A percentile compares a stretch with the other conserved stretches of the same genome.
Evolutionary conservation across 2,113 vertebrate species (phyloP).

Genomic region (Perca schrenkii): DNA sequence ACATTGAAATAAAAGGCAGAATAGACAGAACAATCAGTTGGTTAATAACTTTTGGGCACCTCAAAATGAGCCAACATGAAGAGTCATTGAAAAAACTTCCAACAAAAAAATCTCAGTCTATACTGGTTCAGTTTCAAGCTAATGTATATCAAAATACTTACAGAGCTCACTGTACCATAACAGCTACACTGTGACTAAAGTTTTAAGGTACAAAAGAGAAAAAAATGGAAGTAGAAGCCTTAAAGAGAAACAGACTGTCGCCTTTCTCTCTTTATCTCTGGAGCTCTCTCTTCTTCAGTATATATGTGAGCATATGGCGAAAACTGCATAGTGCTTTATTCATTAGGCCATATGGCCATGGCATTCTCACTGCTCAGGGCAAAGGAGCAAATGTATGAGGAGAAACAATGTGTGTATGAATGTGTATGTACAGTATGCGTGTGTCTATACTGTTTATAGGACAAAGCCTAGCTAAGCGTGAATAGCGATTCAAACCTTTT

Average conservation of each 20-base stretch:
- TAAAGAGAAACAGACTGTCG: slow-evolving; percentile 8
- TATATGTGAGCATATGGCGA: slow-evolving; percentile 76
- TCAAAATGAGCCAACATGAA: slow-evolving; percentile 12
- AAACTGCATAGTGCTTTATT: slow-evolving; percentile 76
- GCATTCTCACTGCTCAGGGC: slow-evolving; percentile 65
- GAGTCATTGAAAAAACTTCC: neutral
- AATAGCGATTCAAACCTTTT: slow-evolving; percentile 42
- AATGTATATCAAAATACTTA: neutral
- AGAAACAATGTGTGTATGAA: slow-evolving; percentile 21
- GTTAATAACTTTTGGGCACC: slow-evolving; percentile 19
- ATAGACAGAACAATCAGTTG: slow-evolving; percentile 7
- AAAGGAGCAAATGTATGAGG: slow-evolving; percentile 52
- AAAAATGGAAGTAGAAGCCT: neutral
- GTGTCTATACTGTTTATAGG: slow-evolving; percentile 20
- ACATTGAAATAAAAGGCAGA: slow-evolving; percentile 23
- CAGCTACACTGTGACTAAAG: neutral
- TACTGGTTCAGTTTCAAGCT: neutral
- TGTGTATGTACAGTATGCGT: slow-evolving; percentile 27
- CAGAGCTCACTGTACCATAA: neutral
- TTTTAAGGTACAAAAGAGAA: slow-evolving; percentile 18
- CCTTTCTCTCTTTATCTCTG: slow-evolving; percentile 28
- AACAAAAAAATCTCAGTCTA: neutral
- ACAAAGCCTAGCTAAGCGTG: slow-evolving; percentile 9
- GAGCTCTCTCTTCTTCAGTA: slow-evolving; percentile 34
- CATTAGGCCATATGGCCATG: slow-evolving; percentile 80